Conservation (phyloP, 2,888 invertebrate species). For the Clusia tigrina region DNA sequence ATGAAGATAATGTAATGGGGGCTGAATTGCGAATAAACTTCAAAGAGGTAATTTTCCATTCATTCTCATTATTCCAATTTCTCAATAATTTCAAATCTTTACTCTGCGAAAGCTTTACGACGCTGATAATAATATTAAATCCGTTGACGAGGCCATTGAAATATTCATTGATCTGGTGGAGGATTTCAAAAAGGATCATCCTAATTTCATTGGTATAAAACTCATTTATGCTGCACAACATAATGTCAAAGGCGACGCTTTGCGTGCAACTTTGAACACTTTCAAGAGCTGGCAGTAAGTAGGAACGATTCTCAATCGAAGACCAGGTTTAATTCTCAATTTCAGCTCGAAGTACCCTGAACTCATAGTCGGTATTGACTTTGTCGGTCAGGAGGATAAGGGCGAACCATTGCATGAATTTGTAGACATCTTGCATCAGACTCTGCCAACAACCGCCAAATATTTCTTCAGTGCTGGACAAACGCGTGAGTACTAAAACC, state of each 20-base stretch:
- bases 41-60: no score
- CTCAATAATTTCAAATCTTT: no score
- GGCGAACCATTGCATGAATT: conserved; percentile 66
- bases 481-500: conserved; percentile 64
- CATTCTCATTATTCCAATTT: no score
- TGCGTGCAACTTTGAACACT: conserved; percentile 39
- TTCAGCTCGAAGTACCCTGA: conserved; percentile 62
- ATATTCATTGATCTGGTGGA: conserved; percentile 60
- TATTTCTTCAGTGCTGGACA: conserved; percentile 75
- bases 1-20: conserved; percentile 71
- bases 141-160: conserved; percentile 63
- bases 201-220: conserved; percentile 70
- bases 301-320: no score
- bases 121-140: no score
- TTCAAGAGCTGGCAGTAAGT: conserved; percentile 55
- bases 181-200: conserved; percentile 67
- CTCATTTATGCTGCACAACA: conserved; percentile 66
- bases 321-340: no score
- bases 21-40: conserved; percentile 67
- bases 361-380: conserved; percentile 72
- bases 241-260: conserved; percentile 26
- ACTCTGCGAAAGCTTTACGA: no score
- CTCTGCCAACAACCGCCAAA: conserved; percentile 59
- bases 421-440: conserved; percentile 43
- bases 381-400: conserved; percentile 74